Evolutionary conservation across 2,888 invertebrate species (phyloP).

Genomic region (Labia minor): DNA sequence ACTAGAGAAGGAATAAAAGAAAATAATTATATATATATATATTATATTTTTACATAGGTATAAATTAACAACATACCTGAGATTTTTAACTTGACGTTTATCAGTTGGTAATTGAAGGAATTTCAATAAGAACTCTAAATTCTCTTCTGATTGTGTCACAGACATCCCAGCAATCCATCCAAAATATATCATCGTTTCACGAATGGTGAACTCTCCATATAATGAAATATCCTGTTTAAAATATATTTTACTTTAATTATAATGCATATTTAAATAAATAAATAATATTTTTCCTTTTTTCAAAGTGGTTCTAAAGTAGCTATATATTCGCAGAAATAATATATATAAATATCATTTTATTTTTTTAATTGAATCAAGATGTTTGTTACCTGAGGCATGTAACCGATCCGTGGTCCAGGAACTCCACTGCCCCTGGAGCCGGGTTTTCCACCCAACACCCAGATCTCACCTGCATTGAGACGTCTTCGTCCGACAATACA

Average conservation of each 20-base stretch:
- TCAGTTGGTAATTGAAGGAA: slow-evolving; percentile 45
- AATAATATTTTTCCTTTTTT: no score
- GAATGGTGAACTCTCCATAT: slow-evolving; percentile 66
- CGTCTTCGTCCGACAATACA: slow-evolving; percentile 74
- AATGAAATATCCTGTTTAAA: slow-evolving; percentile 60
- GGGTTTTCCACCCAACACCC: slow-evolving; percentile 73
- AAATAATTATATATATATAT: no score
- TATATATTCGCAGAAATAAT: background rate
- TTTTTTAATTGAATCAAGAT: no score
- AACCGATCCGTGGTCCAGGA: slow-evolving; percentile 80
- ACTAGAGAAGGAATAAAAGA: slow-evolving; percentile 43
- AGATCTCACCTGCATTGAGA: slow-evolving; percentile 69
- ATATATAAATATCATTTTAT: background rate
- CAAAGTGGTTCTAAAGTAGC: no score
- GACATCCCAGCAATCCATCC: slow-evolving; percentile 72
- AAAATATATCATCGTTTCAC: slow-evolving; percentile 74
- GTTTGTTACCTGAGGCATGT: slow-evolving; percentile 84
- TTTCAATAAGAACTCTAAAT: slow-evolving; percentile 61
- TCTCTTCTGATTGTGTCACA: slow-evolving; percentile 51
- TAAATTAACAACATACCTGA: slow-evolving; percentile 35
- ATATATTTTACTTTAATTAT: no score
- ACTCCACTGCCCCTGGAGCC: slow-evolving; percentile 74
- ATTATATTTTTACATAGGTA: no score
- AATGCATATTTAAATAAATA: no score
- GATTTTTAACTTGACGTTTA: slow-evolving; percentile 56